Evolutionary conservation across 2,888 invertebrate species (phyloP), one percentile per base, ranked within the genome.

Genomic region (Drosophila anceps): DNA sequence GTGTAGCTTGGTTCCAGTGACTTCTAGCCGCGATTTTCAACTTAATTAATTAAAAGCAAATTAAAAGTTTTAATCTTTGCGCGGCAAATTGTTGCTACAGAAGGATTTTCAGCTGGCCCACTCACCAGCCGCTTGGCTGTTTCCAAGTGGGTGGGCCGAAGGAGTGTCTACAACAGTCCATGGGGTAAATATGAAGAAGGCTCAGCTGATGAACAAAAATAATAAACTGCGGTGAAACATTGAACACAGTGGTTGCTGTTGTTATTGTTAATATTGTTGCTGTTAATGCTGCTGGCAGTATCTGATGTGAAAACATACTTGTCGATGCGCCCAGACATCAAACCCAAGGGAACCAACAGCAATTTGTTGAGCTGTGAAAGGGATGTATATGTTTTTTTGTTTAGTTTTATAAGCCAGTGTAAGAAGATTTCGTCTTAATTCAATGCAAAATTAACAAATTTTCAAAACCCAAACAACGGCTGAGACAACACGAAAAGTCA

Each of bases 31-130:
- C 79, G 86, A 88, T 88, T 88, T 88, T 82, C 87, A 91, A 90
- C 91, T 90, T 90, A 90, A 91, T 90, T 90, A 90, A 91, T 90
- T 90, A 91, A 90, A 90, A 88, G 90, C 89, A 90, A 91, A 90
- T 90, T 90, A 87, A 90, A 91, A 91, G 82, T 91, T 90, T 90
- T 90, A 91, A 90, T 90, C 90, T 86, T 66, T 82, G 76, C 78
- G 73, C 74, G 69, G 79, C 81, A 89, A 91, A 87, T 90, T 91
- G 87, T 82, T 78, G 76, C 76, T 82, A 71, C 78, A 81, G 82
- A 82, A 75, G 73, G 81, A 79, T 77, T 88, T 77, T 69, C 75
- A 63, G 65, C 62, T 68, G 12, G 46, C 51, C 51, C 41, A 60
- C 50, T 62, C 69, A 62, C 60, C 58, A 69, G 59, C 50, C 18